Percentiles rank a stretch among this genome's conserved stretches.
These are phyloP conservation scores for Archegozetes longisetosus DNA, from an alignment of 1,140 invertebrate genomes.

Conservation along the genomic window DNA sequence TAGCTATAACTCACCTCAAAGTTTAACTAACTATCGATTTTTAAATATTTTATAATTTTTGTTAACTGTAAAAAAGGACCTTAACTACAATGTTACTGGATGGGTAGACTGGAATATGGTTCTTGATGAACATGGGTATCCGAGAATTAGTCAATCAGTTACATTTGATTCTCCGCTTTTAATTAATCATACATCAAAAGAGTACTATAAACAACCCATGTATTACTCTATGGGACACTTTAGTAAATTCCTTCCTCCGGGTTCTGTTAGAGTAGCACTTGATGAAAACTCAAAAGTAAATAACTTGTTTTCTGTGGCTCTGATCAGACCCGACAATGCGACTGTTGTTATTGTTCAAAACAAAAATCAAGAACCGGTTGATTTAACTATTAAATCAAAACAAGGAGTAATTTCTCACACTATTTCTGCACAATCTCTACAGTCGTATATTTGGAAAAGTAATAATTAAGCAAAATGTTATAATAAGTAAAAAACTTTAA, in stretches of 20 bases:
- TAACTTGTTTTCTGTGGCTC: too few species aligned
- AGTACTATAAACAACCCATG: constrained; percentile 78
- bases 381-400: too few species aligned
- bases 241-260: constrained; percentile 53
- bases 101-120: constrained; percentile 84
- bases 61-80: constrained; percentile 21
- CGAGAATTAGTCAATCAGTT: too few species aligned
- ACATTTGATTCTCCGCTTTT: constrained; percentile 64
- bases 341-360: too few species aligned
- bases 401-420: too few species aligned
- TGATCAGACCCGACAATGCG: too few species aligned
- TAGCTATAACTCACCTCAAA: neutral
- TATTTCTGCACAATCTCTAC: too few species aligned
- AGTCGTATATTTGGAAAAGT: too few species aligned
- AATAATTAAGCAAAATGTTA: too few species aligned
- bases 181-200: constrained; percentile 40
- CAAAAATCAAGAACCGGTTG: too few species aligned
- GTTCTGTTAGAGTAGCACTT: constrained; percentile 32
- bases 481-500: too few species aligned
- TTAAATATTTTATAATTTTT: neutral
- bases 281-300: too few species aligned
- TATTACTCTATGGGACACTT: constrained; percentile 75
- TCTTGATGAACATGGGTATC: constrained; percentile 56
- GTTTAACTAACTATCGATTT: constrained; percentile 8
- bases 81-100: constrained; percentile 42